Percentiles rank a stretch among this genome's conserved stretches.
phyloP scores from a whole-genome alignment of 2,113 vertebrate species.

The Chloroceryle aenea region DNA sequence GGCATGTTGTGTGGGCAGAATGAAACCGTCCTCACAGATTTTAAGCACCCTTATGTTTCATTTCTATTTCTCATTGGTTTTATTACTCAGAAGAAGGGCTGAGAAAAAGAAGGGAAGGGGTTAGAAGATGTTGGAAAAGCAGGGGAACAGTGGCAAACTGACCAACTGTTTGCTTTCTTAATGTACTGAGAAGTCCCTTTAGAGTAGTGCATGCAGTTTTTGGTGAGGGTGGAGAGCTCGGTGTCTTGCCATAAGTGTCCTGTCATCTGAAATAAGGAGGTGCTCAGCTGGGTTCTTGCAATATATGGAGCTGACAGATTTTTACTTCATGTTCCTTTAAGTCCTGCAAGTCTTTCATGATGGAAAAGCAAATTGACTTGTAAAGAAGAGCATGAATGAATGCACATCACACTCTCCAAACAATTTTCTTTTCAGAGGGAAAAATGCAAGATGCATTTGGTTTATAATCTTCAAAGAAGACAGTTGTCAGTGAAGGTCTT shows the following conservation, averaged over 20 bases:
- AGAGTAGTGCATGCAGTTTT: background rate
- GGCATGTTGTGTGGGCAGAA: background rate
- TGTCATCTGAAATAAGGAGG: background rate
- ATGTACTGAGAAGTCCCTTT: background rate
- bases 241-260: rapidly evolving
- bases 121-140: background rate
- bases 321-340: background rate
- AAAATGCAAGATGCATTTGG: background rate
- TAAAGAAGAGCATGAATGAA: background rate
- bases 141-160: background rate
- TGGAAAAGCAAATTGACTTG: background rate
- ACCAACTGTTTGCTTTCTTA: background rate
- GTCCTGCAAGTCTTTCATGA: background rate
- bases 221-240: background rate
- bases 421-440: background rate
- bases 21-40: background rate
- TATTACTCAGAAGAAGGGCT: background rate
- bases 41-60: background rate
- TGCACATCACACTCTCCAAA: background rate
- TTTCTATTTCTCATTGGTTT: background rate
- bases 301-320: rapidly evolving
- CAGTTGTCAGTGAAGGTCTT: background rate
- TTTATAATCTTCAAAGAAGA: background rate
- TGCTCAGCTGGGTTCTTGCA: background rate
- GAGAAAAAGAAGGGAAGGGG: background rate